These are phyloP conservation scores for Lithophane semibrunnea DNA, from an alignment of 2,888 invertebrate genomes.

Conservation along the genomic window DNA sequence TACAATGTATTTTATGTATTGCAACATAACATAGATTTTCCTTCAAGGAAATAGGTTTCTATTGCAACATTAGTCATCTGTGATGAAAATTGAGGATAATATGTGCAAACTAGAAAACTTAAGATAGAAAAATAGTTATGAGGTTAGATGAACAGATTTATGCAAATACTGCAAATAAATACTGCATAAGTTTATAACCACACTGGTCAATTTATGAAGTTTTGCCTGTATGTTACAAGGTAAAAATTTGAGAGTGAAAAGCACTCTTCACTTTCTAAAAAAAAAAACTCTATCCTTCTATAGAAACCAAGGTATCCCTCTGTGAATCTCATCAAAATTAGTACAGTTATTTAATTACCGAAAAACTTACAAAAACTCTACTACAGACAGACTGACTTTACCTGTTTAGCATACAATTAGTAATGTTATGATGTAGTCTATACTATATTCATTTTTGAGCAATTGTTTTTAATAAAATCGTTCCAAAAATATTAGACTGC, in stretches of 20 bases:
- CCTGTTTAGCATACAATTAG: background rate
- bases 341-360: background rate
- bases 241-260: background rate
- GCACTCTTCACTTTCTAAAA: no score
- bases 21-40: constrained; percentile 24
- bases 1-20: background rate
- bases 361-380: background rate
- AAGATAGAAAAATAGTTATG: background rate
- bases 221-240: background rate
- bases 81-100: constrained; percentile 27
- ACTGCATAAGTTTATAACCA: background rate
- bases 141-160: background rate
- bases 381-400: background rate
- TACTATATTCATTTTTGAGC: background rate
- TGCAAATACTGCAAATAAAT: background rate
- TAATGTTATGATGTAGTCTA: background rate
- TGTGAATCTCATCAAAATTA: background rate
- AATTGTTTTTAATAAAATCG: background rate
- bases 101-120: background rate
- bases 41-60: constrained; percentile 29
- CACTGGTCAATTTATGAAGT: no score
- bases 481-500: background rate
- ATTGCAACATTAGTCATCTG: constrained; percentile 13
- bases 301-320: background rate
- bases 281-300: background rate